A percentile compares a stretch with the other conserved stretches of the same genome.
phyloP scores from a whole-genome alignment of 2,113 vertebrate genomes.

The human (Homo sapiens) region GRCh38 chr19:39468501-39469000 shows the following conservation, averaged over 20 bases:
- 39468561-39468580: too few species aligned
- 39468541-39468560: neutral
- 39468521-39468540: neutral
- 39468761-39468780: slow-evolving; percentile 94
- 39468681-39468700: neutral
- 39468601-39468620: neutral
- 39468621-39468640: neutral
- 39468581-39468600: too few species aligned
- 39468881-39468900: neutral
- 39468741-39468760: slow-evolving; percentile 85
- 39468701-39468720: neutral
- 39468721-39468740: neutral
- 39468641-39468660: neutral
- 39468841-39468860: slow-evolving; percentile 98
- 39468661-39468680: neutral
- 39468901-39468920: neutral
- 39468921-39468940: neutral
- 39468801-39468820: slow-evolving; percentile 96
- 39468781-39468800: slow-evolving; percentile 99
- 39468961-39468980: neutral
- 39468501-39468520: too few species aligned
- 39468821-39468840: slow-evolving; percentile 98
- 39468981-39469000: neutral
- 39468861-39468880: slow-evolving; percentile 83
- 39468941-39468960: neutral